Conservation (phyloP, 2,888 invertebrate genomes). For the Agriopis aurantiaria region DNA sequence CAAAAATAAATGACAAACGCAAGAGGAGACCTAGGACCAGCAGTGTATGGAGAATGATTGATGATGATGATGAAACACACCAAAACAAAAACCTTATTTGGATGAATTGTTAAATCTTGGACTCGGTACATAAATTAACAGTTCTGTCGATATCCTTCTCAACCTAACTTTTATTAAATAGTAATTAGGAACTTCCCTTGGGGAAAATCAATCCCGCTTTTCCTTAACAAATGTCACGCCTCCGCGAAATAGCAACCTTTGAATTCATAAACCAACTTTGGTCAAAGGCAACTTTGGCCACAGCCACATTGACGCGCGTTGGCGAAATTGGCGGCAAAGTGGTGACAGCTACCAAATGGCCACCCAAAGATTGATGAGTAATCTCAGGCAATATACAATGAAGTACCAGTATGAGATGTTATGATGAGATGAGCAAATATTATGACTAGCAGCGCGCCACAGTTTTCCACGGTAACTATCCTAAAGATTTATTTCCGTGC, state of each 20-base stretch:
- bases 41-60: too few species aligned
- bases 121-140: background rate
- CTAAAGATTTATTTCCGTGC: too few species aligned
- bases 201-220: background rate
- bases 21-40: too few species aligned
- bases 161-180: background rate
- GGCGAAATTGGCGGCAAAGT: slow-evolving; percentile 37
- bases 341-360: slow-evolving; percentile 42
- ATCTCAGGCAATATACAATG: slow-evolving; percentile 16
- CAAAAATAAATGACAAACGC: too few species aligned
- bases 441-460: too few species aligned
- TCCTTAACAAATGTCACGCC: slow-evolving; percentile 5
- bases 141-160: background rate
- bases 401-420: slow-evolving; percentile 4
- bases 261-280: slow-evolving; percentile 22
- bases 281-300: slow-evolving; percentile 14
- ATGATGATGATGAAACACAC: too few species aligned
- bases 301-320: slow-evolving; percentile 30
- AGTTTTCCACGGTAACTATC: too few species aligned
- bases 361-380: slow-evolving; percentile 43
- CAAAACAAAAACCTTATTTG: background rate
- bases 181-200: background rate
- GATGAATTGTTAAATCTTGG: background rate
- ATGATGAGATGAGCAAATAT: background rate
- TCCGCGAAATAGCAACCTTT: slow-evolving; percentile 10